These are phyloP conservation scores for Galeopterus variegatus DNA, from an alignment of 2,113 vertebrate genomes.

Conservation along the genomic window DNA sequence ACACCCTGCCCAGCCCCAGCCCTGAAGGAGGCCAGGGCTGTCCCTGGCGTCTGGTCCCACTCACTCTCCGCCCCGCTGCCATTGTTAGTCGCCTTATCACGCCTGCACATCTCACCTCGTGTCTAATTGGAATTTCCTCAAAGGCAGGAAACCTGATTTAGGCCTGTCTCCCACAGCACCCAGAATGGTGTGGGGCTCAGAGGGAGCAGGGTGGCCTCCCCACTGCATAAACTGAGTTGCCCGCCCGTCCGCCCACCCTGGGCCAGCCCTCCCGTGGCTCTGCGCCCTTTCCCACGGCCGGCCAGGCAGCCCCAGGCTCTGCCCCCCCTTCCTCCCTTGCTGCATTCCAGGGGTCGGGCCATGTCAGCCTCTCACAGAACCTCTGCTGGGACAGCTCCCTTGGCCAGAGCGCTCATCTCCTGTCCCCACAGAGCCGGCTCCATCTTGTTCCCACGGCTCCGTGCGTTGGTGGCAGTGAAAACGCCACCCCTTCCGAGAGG, in stretches of 20 bases:
- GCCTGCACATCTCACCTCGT: background rate
- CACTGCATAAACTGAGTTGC: background rate
- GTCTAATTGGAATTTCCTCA: constrained; percentile 41
- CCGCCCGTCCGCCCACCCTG: rapidly evolving
- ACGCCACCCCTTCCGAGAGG: background rate
- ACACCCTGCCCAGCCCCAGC: background rate
- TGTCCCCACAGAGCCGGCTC: background rate
- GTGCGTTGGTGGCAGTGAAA: rapidly evolving
- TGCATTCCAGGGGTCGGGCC: background rate
- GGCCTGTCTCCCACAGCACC: background rate
- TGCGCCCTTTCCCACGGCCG: background rate
- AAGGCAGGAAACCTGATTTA: constrained; percentile 50
- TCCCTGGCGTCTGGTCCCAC: background rate
- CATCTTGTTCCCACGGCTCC: background rate
- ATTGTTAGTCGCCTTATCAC: background rate
- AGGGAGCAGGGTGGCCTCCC: background rate
- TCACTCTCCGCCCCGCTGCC: background rate
- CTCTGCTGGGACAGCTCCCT: no score
- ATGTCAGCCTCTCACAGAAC: no score
- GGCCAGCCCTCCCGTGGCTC: background rate
- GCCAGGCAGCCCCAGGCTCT: background rate
- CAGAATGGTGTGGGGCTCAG: background rate
- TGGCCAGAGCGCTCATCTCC: background rate
- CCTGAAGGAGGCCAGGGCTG: background rate
- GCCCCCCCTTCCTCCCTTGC: background rate